Percentiles rank a stretch among this genome's conserved stretches.
phyloP scores from a whole-genome alignment of 1,140 invertebrate genomes.

The Cotesia glomerata region DNA sequence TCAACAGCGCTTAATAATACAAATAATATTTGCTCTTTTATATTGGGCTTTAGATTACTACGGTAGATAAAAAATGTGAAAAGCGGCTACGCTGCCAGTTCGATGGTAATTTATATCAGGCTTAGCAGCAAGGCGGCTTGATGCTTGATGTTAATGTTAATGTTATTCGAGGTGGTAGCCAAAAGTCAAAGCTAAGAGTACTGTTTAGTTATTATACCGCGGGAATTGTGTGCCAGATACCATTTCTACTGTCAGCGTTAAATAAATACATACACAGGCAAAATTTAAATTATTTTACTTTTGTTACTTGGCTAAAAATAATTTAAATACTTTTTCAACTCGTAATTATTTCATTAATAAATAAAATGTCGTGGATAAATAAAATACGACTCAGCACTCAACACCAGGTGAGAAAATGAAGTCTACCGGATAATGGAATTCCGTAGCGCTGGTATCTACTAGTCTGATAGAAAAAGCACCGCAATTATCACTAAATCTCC shows the following conservation, averaged over 20 bases:
- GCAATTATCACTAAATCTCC: conserved; percentile 35
- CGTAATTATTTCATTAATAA: too few species aligned
- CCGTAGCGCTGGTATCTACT: neutral
- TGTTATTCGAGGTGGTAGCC: too few species aligned
- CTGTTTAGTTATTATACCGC: neutral
- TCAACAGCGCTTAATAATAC: too few species aligned
- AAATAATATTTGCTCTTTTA: neutral
- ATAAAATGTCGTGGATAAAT: too few species aligned
- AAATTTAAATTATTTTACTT: conserved; percentile 12
- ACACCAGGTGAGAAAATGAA: too few species aligned
- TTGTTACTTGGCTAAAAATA: neutral
- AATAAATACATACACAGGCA: neutral
- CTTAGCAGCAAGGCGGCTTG: too few species aligned
- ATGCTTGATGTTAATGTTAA: too few species aligned
- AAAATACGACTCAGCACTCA: too few species aligned
- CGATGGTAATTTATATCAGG: too few species aligned
- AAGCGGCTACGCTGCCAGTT: too few species aligned
- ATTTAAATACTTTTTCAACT: neutral
- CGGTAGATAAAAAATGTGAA: too few species aligned
- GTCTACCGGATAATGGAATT: conserved; percentile 20
- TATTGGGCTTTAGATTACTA: neutral
- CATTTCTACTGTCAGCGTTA: neutral
- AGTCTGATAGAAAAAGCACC: conserved; percentile 32
- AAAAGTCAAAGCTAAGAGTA: too few species aligned
- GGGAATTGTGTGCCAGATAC: neutral